Percentiles rank a stretch among this genome's conserved stretches.
These are phyloP conservation scores for Oenanthe melanoleuca DNA, from an alignment of 2,113 vertebrate species.

Conservation along the genomic window DNA sequence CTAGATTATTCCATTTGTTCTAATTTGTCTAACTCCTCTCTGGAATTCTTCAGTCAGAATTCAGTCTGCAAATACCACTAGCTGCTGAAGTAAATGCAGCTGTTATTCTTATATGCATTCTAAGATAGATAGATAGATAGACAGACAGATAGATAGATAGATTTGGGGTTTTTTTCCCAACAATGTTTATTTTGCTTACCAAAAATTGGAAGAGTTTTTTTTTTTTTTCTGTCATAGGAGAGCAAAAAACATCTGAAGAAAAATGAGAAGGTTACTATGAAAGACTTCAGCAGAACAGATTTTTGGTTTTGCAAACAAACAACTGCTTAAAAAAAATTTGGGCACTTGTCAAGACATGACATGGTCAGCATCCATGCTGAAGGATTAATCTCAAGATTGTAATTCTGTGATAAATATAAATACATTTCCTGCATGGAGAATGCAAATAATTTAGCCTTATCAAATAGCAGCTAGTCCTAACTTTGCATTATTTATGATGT, in stretches of 20 bases:
- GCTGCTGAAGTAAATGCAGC: background rate
- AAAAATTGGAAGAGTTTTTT: background rate
- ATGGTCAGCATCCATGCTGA: background rate
- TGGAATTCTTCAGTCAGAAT: background rate
- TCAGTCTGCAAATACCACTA: background rate
- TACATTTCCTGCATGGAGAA: background rate
- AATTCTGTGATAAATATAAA: background rate
- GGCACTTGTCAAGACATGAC: background rate
- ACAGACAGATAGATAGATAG: background rate
- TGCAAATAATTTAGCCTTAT: conserved; percentile 23
- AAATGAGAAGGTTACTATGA: background rate
- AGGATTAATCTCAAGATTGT: conserved; percentile 15
- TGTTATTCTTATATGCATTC: background rate
- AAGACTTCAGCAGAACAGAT: background rate
- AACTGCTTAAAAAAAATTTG: background rate
- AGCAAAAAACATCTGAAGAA: background rate
- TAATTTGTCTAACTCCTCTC: background rate
- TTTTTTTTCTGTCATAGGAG: background rate
- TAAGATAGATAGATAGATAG: background rate
- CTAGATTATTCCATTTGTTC: background rate
- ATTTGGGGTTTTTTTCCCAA: fast-evolving
- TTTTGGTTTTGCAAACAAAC: conserved; percentile 3
- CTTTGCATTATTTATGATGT: background rate
- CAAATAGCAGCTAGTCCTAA: background rate
- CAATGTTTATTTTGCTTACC: background rate